Percentiles rank a stretch among this genome's conserved stretches.
phyloP scores from a whole-genome alignment of 2,797 vertebrate genomes.

The Balearica regulorum region DNA sequence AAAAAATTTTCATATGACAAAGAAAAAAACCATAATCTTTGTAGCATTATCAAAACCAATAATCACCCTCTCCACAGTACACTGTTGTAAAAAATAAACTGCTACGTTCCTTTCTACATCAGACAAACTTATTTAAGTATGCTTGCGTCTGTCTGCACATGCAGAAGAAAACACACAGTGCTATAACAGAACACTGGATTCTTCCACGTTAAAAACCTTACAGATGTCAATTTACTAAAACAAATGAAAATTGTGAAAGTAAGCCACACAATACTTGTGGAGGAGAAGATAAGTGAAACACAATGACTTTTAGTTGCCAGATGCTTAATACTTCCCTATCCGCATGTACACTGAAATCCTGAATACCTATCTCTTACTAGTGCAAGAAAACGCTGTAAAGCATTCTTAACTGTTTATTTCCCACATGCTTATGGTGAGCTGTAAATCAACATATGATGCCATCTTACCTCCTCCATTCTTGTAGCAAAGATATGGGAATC shows the following conservation, averaged over 20 bases:
- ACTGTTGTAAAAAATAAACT: background rate
- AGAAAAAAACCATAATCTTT: background rate
- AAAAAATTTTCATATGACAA: background rate
- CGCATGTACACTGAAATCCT: background rate
- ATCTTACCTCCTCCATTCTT: conserved; percentile 98
- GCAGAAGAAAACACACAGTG: background rate
- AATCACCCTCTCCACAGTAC: background rate
- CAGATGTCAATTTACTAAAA: background rate
- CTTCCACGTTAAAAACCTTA: background rate
- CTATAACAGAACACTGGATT: background rate
- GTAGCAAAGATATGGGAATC: conserved; percentile 99
- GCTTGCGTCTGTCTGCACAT: background rate
- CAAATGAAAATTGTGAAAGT: background rate
- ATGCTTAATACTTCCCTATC: background rate
- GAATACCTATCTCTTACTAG: background rate
- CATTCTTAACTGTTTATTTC: background rate
- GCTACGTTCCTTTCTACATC: background rate
- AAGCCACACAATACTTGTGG: background rate
- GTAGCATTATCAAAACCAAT: background rate
- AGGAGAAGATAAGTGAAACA: background rate
- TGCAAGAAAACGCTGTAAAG: background rate
- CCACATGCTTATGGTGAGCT: background rate
- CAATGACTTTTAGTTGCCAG: background rate
- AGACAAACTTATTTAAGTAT: background rate
- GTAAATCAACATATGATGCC: background rate